These are phyloP conservation scores for Hedychridium roseum DNA, from an alignment of 2,888 invertebrate genomes.

Conservation along the genomic window DNA sequence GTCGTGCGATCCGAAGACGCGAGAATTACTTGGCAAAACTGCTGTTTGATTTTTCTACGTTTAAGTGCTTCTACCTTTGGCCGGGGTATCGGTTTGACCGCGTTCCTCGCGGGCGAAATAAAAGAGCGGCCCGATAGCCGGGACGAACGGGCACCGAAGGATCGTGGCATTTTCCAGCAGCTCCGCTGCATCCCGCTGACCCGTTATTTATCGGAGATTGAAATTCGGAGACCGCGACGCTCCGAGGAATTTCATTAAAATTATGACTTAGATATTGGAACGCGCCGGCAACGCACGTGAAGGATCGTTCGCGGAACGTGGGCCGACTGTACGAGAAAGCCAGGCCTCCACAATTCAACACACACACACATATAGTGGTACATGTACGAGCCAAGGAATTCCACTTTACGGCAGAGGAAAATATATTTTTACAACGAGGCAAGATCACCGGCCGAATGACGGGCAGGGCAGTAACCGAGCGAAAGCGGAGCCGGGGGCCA, in stretches of 20 bases:
- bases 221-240: slow-evolving; percentile 51
- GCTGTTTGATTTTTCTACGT: too few species aligned
- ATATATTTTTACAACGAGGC: slow-evolving; percentile 31
- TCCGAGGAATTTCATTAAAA: slow-evolving; percentile 61
- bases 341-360: neutral
- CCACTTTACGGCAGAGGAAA: slow-evolving; percentile 28
- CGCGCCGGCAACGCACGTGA: slow-evolving; percentile 44
- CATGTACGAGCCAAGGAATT: neutral
- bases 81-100: too few species aligned
- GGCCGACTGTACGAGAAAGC: slow-evolving; percentile 31
- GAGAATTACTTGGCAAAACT: too few species aligned
- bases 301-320: slow-evolving; percentile 50
- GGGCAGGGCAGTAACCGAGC: slow-evolving; percentile 18
- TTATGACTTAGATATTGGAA: slow-evolving; percentile 59
- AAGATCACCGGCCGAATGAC: slow-evolving; percentile 28
- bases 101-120: slow-evolving; percentile 26
- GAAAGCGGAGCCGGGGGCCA: slow-evolving; percentile 14
- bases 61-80: too few species aligned
- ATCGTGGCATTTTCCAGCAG: slow-evolving; percentile 18
- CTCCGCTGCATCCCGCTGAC: slow-evolving; percentile 18
- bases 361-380: neutral
- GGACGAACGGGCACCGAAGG: too few species aligned
- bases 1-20: too few species aligned
- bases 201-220: slow-evolving; percentile 53
- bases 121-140: slow-evolving; percentile 32